Conservation (phyloP, 2,113 vertebrate species). For the Mustela lutreola region DNA sequence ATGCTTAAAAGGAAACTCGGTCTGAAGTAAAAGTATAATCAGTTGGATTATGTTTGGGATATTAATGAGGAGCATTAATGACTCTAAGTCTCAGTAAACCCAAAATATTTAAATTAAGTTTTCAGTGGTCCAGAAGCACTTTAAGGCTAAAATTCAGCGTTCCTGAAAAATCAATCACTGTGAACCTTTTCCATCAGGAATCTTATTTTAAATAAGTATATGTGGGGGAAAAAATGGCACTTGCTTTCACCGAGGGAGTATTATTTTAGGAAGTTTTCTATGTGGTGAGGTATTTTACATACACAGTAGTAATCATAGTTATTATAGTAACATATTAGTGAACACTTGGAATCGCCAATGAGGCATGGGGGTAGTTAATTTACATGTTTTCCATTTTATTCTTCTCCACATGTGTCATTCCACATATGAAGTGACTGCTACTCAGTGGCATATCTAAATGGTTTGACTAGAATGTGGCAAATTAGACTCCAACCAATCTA, state of each 20-base stretch:
- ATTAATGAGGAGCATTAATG: background rate
- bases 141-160: background rate
- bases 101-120: conserved; percentile 13
- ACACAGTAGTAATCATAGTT: background rate
- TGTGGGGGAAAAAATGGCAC: background rate
- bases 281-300: background rate
- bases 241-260: background rate
- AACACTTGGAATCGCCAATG: background rate
- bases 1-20: background rate
- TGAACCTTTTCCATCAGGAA: background rate
- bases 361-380: background rate
- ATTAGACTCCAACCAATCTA: background rate
- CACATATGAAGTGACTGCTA: background rate
- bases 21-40: conserved; percentile 29
- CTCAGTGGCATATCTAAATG: background rate
- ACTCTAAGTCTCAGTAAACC: background rate
- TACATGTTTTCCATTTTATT: background rate
- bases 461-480: background rate
- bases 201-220: background rate
- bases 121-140: background rate
- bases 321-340: background rate
- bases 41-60: background rate
- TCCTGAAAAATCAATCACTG: background rate
- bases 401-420: background rate
- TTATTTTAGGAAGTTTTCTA: background rate